phyloP scores from a whole-genome alignment of 2,797 vertebrate genomes.

The Melanotaenia maccullochi region DNA sequence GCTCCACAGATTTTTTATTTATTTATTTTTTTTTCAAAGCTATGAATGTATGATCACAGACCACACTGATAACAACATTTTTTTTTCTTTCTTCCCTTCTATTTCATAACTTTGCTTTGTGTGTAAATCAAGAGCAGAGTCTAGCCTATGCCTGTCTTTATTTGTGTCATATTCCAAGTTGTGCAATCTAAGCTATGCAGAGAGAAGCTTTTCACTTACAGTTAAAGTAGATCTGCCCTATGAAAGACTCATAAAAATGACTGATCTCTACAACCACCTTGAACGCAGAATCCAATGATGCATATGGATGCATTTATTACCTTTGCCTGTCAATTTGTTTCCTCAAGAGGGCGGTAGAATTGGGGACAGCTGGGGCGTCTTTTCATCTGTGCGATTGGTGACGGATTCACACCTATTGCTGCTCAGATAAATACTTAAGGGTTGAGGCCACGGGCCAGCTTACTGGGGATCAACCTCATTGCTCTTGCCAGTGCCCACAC shows the following conservation, averaged over 20 bases:
- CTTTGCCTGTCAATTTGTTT: conserved; percentile 36
- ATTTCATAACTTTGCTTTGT: conserved; percentile 15
- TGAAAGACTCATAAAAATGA: conserved; percentile 54
- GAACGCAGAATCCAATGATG: conserved; percentile 31
- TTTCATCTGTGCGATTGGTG: conserved; percentile 41
- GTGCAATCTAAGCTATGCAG: conserved; percentile 39
- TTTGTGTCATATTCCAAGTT: conserved; percentile 44
- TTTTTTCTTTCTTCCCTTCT: conserved; percentile 7
- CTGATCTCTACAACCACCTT: conserved; percentile 46
- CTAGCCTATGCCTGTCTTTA: conserved; percentile 47
- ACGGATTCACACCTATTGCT: conserved; percentile 44
- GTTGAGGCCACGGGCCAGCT: conserved; percentile 67
- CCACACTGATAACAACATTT: conserved; percentile 8
- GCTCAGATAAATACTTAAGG: conserved; percentile 64
- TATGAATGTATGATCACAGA: conserved; percentile 20
- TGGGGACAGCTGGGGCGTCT: conserved; percentile 50
- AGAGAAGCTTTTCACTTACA: conserved; percentile 43
- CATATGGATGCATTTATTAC: conserved; percentile 47
- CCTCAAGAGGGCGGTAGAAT: conserved; percentile 75
- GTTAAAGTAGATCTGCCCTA: conserved; percentile 44
- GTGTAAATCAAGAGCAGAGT: conserved; percentile 52
- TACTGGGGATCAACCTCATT: conserved; percentile 69
- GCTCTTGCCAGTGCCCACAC: conserved; percentile 37
- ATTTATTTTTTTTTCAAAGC: conserved; percentile 18
- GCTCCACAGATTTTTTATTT: conserved; percentile 40